phyloP scores from a whole-genome alignment of 53 echinoderm and acorn worm species.

The Paracentrotus lividus region DNA sequence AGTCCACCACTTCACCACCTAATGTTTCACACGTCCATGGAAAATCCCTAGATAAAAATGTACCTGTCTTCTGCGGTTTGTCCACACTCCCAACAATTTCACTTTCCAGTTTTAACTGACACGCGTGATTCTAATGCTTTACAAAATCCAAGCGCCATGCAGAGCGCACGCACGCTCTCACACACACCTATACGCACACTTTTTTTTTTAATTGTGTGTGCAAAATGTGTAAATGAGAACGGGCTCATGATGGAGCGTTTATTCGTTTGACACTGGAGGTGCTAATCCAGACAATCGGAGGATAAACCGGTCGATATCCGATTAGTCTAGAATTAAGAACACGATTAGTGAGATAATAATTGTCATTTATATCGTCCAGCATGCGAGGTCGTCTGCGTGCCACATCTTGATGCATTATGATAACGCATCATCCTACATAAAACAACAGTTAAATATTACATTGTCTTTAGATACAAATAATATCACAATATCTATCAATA shows the following conservation, averaged over 20 bases:
- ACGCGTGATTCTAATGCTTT: background rate
- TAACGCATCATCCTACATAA: no score
- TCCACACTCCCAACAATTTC: background rate
- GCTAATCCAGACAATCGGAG: slow-evolving; percentile 43
- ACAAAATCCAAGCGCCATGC: background rate
- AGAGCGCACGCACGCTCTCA: background rate
- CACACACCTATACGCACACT: background rate
- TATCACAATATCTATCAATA: no score
- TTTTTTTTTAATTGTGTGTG: no score
- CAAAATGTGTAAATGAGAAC: background rate
- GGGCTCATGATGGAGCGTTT: background rate
- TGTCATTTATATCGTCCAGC: background rate
- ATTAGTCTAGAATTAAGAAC: slow-evolving; percentile 31
- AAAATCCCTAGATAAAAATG: background rate
- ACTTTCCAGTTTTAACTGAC: background rate
- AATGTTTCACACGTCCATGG: background rate
- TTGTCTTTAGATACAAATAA: no score
- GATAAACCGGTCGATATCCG: slow-evolving; percentile 14
- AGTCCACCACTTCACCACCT: background rate
- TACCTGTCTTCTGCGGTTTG: background rate
- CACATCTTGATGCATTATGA: slow-evolving; percentile 5
- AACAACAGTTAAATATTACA: no score
- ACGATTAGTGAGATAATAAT: slow-evolving; percentile 32
- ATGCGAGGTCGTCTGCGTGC: slow-evolving; percentile 25
- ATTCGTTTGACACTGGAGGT: background rate